These are phyloP conservation scores for Eulacestoma nigropectus DNA, from an alignment of 2,113 vertebrate species.

Conservation along the genomic window DNA sequence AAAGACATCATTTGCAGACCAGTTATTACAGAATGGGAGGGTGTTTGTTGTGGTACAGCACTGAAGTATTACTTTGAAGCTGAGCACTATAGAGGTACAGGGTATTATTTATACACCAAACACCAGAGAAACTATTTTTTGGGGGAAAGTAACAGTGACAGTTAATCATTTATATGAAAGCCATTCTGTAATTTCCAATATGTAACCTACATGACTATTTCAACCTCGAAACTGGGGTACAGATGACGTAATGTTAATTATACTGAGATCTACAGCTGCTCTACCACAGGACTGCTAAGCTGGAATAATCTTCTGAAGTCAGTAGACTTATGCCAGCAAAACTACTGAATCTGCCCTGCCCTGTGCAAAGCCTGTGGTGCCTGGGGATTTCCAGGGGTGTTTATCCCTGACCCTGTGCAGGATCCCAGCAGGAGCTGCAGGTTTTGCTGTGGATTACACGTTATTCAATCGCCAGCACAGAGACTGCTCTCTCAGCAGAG, in stretches of 20 bases:
- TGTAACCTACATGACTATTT: constrained; percentile 13
- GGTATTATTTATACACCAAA: constrained; percentile 40
- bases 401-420: not conserved
- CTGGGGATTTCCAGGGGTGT: not conserved
- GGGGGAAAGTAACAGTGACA: constrained; percentile 1
- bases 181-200: constrained; percentile 41
- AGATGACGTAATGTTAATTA: constrained; percentile 51
- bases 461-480: not conserved
- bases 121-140: constrained; percentile 34
- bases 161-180: constrained; percentile 30
- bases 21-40: constrained; percentile 28
- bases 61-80: constrained; percentile 32
- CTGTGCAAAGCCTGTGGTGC: not conserved
- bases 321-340: not conserved
- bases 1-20: constrained; percentile 35
- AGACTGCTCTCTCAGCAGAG: not conserved
- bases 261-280: not conserved
- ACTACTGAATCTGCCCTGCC: not conserved
- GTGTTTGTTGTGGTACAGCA: not conserved
- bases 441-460: not conserved
- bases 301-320: not conserved
- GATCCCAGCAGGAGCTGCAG: not conserved
- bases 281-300: not conserved
- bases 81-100: not conserved
- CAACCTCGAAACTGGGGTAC: not conserved